A percentile compares a stretch with the other conserved stretches of the same genome.
phyloP scores from a whole-genome alignment of 2,113 vertebrate genomes.

The Myxocyprinus asiaticus region DNA sequence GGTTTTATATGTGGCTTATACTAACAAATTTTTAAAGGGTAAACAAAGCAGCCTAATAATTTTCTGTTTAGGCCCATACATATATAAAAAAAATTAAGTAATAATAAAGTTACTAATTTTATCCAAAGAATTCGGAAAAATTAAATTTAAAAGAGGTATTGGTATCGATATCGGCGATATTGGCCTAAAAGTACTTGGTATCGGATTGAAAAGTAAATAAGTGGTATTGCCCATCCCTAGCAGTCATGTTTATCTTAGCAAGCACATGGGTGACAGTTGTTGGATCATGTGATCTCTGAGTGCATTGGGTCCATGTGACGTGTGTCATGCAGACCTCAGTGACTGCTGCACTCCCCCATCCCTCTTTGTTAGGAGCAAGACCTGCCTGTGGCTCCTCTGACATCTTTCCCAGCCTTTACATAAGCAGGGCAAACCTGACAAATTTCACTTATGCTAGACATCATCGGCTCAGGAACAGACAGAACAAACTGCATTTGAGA shows the following conservation, averaged over 20 bases:
- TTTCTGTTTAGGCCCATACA: too few species aligned
- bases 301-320: slow-evolving; percentile 38
- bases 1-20: too few species aligned
- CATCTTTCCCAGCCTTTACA: slow-evolving; percentile 54
- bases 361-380: slow-evolving; percentile 40
- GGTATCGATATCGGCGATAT: too few species aligned
- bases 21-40: too few species aligned
- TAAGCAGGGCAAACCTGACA: slow-evolving; percentile 51
- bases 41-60: too few species aligned
- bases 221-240: too few species aligned
- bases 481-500: slow-evolving; percentile 4
- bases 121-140: too few species aligned
- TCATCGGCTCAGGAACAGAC: slow-evolving; percentile 31
- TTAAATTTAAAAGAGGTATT: too few species aligned
- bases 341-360: slow-evolving; percentile 15
- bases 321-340: slow-evolving; percentile 32
- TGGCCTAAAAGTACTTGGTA: too few species aligned
- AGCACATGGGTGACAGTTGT: slow-evolving; percentile 19
- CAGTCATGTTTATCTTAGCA: neutral
- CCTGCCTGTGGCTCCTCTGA: slow-evolving; percentile 42
- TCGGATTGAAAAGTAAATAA: too few species aligned
- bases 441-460: slow-evolving; percentile 49
- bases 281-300: slow-evolving; percentile 35
- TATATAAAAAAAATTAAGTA: too few species aligned
- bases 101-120: too few species aligned